Conservation (phyloP, 2,888 invertebrate species). For the Zygogramma bicolorata region DNA sequence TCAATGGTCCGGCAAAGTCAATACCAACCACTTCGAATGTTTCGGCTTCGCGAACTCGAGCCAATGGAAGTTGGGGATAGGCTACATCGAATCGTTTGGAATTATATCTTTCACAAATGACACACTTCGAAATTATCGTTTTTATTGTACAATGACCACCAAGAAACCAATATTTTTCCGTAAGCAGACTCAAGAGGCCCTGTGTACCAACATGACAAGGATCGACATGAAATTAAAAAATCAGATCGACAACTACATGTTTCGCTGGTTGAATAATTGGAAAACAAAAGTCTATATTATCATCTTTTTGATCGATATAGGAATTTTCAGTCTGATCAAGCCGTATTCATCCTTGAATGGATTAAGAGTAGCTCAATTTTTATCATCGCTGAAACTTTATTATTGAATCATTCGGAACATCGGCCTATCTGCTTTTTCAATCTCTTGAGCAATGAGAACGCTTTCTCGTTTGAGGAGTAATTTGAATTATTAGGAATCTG, state of each 20-base stretch:
- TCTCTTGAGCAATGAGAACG: not conserved
- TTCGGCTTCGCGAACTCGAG: not conserved
- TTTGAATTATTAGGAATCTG: not conserved
- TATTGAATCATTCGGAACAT: not conserved
- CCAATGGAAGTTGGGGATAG: not conserved
- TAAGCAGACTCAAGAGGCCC: not conserved
- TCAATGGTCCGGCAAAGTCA: not conserved
- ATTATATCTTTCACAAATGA: not conserved
- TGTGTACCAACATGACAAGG: not conserved
- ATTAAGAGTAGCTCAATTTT: not conserved
- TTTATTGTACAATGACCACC: not conserved
- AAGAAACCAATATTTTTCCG: not conserved
- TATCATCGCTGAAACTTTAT: not conserved
- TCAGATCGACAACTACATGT: not conserved
- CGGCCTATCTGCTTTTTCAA: not conserved
- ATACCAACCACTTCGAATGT: not conserved
- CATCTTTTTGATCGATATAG: not conserved
- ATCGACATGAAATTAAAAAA: not conserved
- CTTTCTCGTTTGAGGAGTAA: not conserved
- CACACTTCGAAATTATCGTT: not conserved
- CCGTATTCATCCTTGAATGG: not conserved
- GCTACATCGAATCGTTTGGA: not conserved
- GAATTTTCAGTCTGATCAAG: not conserved
- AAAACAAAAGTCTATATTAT: not conserved
- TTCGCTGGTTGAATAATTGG: not conserved